phyloP scores from a whole-genome alignment of 2,888 invertebrate genomes.

The Palloptera scutellata region DNA sequence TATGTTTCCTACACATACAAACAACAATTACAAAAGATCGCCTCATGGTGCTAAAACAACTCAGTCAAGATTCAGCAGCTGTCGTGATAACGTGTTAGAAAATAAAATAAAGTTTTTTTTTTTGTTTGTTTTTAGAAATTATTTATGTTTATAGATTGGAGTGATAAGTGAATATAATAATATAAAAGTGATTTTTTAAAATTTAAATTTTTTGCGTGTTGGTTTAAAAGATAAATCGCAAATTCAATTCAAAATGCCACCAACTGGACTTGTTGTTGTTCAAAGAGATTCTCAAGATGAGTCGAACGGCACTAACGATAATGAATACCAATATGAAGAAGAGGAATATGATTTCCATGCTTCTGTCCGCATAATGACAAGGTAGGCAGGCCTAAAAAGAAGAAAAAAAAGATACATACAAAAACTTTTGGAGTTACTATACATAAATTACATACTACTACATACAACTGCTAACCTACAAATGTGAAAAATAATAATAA shows the following conservation, averaged over 20 bases:
- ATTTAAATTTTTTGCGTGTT: constrained; percentile 3
- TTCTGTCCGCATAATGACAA: constrained; percentile 49
- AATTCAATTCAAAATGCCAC: constrained; percentile 53
- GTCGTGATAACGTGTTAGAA: constrained; percentile 29
- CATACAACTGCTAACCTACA: background rate
- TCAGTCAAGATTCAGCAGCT: constrained; percentile 40
- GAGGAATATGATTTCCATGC: constrained; percentile 45
- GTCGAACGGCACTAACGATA: constrained; percentile 35
- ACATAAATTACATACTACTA: too few relatives aligned
- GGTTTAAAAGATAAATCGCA: background rate
- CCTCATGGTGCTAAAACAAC: constrained; percentile 23
- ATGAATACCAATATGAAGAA: constrained; percentile 39
- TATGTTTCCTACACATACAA: background rate
- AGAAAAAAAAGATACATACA: constrained; percentile 3
- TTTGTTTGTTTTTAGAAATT: background rate
- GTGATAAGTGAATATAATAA: background rate
- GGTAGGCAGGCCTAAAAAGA: constrained; percentile 51
- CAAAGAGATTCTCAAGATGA: constrained; percentile 46
- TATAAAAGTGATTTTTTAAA: constrained; percentile 4
- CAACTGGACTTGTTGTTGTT: constrained; percentile 51
- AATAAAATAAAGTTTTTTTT: background rate
- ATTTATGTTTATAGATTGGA: background rate
- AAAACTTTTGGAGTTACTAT: too few relatives aligned
- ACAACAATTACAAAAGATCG: constrained; percentile 41
- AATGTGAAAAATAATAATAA: too few relatives aligned